Conservation (phyloP, 2,888 invertebrate genomes). For the Eupsilia transversa region DNA sequence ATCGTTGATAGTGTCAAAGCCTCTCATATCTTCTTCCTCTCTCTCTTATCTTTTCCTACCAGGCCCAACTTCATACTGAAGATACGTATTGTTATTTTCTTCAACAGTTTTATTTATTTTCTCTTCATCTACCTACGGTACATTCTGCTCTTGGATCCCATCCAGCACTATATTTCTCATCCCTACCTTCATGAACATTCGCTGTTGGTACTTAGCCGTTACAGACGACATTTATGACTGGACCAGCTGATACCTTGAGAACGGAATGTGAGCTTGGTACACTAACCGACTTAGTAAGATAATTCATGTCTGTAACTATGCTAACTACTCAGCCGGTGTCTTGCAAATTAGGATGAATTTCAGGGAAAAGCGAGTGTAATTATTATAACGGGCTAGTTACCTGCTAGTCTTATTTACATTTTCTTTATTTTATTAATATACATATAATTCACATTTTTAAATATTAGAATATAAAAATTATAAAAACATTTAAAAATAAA, state of each 20-base stretch:
- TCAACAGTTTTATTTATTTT: constrained; percentile 1
- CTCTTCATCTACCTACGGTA: constrained; percentile 2
- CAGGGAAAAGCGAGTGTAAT: constrained; percentile 34
- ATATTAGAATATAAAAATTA: too few species aligned
- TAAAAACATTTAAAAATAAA: too few species aligned
- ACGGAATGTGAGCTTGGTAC: constrained; percentile 40
- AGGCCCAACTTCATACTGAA: not conserved
- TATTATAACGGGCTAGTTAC: not conserved
- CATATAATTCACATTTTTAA: too few species aligned
- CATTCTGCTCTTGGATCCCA: constrained; percentile 44
- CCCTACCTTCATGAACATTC: constrained; percentile 59
- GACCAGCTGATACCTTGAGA: constrained; percentile 62
- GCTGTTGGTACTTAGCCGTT: constrained; percentile 55
- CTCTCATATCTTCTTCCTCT: too few species aligned
- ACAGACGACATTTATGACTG: constrained; percentile 57
- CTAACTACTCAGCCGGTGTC: constrained; percentile 17
- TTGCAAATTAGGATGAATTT: constrained; percentile 43
- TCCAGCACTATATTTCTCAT: constrained; percentile 58
- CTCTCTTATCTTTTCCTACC: not conserved
- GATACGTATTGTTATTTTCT: not conserved
- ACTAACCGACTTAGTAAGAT: constrained; percentile 32
- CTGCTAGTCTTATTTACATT: not conserved
- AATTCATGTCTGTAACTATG: constrained; percentile 49
- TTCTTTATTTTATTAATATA: too few species aligned
- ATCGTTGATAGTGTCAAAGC: too few species aligned